phyloP scores from a whole-genome alignment of 1,140 invertebrate species.

The Heliconius hermathena region DNA sequence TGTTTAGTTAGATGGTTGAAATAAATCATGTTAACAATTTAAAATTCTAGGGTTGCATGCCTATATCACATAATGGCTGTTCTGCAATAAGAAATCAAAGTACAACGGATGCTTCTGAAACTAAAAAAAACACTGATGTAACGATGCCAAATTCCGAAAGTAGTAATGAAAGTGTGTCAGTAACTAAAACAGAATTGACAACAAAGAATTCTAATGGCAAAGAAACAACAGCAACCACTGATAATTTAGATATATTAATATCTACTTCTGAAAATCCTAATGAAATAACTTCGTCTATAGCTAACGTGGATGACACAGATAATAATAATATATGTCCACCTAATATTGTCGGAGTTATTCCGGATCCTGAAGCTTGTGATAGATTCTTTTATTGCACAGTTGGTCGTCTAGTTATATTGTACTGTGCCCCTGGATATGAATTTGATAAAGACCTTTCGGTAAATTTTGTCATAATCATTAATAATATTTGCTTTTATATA shows the following conservation, averaged over 20 bases:
- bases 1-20: neutral
- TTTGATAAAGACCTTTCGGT: slow-evolving; percentile 29
- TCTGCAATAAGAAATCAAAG: slow-evolving; percentile 30
- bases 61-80: slow-evolving; percentile 49
- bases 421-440: neutral
- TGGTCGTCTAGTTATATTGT: slow-evolving; percentile 27
- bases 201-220: neutral
- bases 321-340: slow-evolving; percentile 23
- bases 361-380: slow-evolving; percentile 40
- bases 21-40: neutral
- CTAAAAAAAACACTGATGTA: neutral
- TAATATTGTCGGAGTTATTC: slow-evolving; percentile 9
- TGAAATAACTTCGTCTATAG: neutral
- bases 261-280: neutral
- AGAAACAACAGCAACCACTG: slow-evolving; percentile 16
- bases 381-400: slow-evolving; percentile 49
- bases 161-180: neutral
- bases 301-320: neutral
- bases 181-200: neutral
- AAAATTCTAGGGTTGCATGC: slow-evolving; percentile 43
- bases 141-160: neutral
- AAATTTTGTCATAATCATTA: slow-evolving; percentile 1
- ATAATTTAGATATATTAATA: neutral
- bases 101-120: slow-evolving; percentile 16
- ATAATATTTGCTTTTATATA: neutral